Evolutionary conservation across 1,140 invertebrate species (phyloP).

Genomic region (Druon quercuslanigerum): DNA sequence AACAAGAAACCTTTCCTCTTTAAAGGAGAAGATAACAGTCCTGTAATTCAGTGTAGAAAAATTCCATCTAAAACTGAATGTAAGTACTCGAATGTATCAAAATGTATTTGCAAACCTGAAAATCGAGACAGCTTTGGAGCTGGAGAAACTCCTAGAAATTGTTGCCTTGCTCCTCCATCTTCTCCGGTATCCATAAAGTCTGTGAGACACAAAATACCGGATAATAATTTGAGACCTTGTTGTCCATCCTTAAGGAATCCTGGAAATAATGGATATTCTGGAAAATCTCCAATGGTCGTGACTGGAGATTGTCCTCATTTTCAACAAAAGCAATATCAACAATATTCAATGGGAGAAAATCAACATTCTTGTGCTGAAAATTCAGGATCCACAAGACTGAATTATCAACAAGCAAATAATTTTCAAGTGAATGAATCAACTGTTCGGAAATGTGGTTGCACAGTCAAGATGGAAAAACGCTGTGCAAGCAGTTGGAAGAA

Average conservation of each 20-base stretch:
- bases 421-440: not conserved
- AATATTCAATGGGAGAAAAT: too few species aligned
- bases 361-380: too few species aligned
- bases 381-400: too few species aligned
- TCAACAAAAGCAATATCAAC: not conserved
- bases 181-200: not conserved
- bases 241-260: not conserved
- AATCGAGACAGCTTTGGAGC: not conserved
- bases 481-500: conserved; percentile 36
- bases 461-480: conserved; percentile 40
- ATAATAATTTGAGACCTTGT: too few species aligned
- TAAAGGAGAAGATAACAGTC: conserved; percentile 59
- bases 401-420: too few species aligned
- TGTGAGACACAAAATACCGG: too few species aligned
- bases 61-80: conserved; percentile 45
- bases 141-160: not conserved
- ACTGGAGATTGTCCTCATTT: not conserved
- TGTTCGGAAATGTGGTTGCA: conserved; percentile 56
- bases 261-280: not conserved
- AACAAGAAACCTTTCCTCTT: conserved; percentile 69
- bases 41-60: conserved; percentile 65
- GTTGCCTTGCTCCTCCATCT: conserved; percentile 14
- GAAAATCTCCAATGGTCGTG: not conserved
- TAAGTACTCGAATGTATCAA: not conserved
- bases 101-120: conserved; percentile 41